phyloP scores from a whole-genome alignment of 2,797 vertebrate genomes.

The Cyclopterus lumpus region DNA sequence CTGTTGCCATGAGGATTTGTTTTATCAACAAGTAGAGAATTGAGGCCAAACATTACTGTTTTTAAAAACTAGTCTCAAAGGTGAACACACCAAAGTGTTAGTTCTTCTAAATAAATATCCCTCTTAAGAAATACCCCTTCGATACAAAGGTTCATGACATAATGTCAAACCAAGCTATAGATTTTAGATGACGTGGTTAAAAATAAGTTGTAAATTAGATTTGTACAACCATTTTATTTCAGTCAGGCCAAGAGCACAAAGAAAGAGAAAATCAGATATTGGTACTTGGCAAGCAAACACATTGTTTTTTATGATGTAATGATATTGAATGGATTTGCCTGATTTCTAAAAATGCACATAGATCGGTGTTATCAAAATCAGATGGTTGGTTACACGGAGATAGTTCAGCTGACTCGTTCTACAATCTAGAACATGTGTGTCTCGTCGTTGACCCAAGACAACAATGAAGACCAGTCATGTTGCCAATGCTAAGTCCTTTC shows the following conservation, averaged over 20 bases:
- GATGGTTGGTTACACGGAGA: neutral
- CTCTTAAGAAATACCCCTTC: neutral
- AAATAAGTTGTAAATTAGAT: conserved; percentile 7
- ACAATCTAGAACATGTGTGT: conserved; percentile 13
- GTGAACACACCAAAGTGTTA: neutral
- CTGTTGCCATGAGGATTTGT: neutral
- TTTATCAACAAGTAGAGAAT: neutral
- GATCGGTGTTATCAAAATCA: conserved; percentile 4
- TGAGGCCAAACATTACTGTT: neutral
- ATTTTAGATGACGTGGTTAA: neutral
- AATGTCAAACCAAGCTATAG: neutral
- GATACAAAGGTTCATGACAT: neutral
- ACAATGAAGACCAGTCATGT: neutral
- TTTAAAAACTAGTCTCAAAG: neutral
- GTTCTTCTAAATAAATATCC: neutral
- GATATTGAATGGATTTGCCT: conserved; percentile 3
- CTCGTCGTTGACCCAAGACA: conserved; percentile 15
- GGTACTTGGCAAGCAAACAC: neutral
- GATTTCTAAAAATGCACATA: neutral
- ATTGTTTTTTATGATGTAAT: neutral
- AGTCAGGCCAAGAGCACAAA: neutral
- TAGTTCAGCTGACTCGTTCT: neutral
- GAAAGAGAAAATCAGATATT: neutral
- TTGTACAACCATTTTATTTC: neutral
- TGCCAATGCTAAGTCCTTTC: conserved; percentile 4